phyloP scores from a whole-genome alignment of 2,888 invertebrate species.

The Brachyptera risi region DNA sequence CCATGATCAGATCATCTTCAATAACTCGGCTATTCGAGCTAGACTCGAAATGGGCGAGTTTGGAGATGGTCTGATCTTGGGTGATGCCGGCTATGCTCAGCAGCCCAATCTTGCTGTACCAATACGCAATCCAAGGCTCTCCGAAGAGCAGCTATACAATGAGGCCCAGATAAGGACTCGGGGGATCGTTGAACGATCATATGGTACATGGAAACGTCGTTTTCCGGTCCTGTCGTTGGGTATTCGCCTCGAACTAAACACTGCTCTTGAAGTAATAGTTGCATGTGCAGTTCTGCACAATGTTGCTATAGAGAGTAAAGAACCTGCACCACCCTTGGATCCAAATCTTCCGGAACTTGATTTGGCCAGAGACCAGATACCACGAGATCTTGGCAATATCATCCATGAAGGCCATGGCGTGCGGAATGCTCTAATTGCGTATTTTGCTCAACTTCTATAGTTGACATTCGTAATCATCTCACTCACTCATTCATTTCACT shows the following conservation, averaged over 20 bases:
- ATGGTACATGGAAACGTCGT: slow-evolving; percentile 23
- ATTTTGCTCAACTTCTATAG: too few relatives aligned
- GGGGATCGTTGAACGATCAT: slow-evolving; percentile 18
- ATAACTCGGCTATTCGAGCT: slow-evolving; percentile 8
- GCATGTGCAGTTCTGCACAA: slow-evolving; percentile 26
- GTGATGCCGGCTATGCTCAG: slow-evolving; percentile 11
- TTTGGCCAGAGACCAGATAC: background rate
- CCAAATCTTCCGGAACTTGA: background rate
- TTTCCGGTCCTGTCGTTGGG: slow-evolving; percentile 16
- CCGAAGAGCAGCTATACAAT: slow-evolving; percentile 18
- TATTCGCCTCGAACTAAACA: slow-evolving; percentile 9
- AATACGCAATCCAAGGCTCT: slow-evolving; percentile 9
- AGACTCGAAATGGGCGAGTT: slow-evolving; percentile 19
- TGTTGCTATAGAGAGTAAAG: slow-evolving; percentile 9
- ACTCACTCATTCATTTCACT: too few relatives aligned
- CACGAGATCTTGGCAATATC: too few relatives aligned
- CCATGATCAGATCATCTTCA: slow-evolving; percentile 25
- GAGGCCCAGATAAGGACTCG: too few relatives aligned
- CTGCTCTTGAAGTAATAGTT: slow-evolving; percentile 17
- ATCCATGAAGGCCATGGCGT: too few relatives aligned
- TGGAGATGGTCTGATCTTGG: slow-evolving; percentile 27
- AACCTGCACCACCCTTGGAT: slow-evolving; percentile 18
- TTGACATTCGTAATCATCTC: too few relatives aligned
- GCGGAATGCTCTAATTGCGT: too few relatives aligned
- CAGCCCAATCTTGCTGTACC: slow-evolving; percentile 9